Conservation (phyloP, 2,888 invertebrate species). For the Callinectes sapidus region DNA sequence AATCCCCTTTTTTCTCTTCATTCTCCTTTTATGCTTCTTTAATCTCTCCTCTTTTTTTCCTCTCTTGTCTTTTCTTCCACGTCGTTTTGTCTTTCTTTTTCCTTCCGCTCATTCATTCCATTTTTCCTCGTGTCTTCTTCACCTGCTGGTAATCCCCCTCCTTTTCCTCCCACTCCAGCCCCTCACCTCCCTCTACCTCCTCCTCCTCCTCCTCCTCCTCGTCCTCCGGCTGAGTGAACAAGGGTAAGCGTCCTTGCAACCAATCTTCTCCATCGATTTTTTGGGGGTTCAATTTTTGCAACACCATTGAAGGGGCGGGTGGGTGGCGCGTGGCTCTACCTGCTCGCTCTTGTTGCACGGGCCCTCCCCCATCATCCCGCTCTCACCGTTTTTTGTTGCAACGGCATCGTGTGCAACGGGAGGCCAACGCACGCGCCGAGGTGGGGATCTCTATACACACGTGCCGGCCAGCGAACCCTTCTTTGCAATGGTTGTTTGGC, state of each 20-base stretch:
- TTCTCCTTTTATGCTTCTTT: not conserved
- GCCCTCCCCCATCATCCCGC: not conserved
- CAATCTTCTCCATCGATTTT: conserved; percentile 28
- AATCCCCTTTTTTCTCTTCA: not conserved
- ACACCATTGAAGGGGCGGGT: conserved; percentile 44
- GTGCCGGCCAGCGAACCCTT: not conserved
- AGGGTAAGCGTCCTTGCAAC: conserved; percentile 17
- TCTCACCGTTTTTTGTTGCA: conserved; percentile 27
- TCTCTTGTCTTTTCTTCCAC: no score
- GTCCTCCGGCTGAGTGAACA: not conserved
- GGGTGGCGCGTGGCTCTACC: conserved; percentile 39
- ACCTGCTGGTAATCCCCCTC: not conserved
- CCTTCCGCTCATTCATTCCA: not conserved
- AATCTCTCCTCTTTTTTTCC: not conserved
- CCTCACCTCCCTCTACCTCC: not conserved
- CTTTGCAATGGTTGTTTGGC: not conserved
- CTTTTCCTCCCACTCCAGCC: not conserved
- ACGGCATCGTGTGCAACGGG: conserved; percentile 37
- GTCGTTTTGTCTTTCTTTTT: no score
- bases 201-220: not conserved
- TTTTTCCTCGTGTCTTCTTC: not conserved
- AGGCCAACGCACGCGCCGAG: conserved; percentile 11
- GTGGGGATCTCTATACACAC: conserved; percentile 6
- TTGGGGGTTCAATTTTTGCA: conserved; percentile 2
- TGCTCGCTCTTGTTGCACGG: conserved; percentile 35